Percentiles rank a stretch among this genome's conserved stretches.
phyloP scores from a whole-genome alignment of 2,113 vertebrate genomes.

The Centropus bengalensis region DNA sequence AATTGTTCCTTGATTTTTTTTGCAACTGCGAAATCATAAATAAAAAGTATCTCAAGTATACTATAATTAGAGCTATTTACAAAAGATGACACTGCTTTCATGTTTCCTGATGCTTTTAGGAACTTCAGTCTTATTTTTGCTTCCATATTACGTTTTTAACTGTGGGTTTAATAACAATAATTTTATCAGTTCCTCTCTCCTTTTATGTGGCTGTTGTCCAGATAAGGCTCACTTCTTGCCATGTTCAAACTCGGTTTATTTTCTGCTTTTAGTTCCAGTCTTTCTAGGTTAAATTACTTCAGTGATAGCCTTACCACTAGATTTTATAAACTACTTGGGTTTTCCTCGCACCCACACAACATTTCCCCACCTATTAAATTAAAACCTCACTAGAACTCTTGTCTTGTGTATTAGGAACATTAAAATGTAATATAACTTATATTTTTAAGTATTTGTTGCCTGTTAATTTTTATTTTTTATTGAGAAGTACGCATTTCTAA shows the following conservation, averaged over 20 bases:
- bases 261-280: background rate
- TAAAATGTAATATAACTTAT: background rate
- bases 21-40: background rate
- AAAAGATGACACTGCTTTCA: rapidly evolving
- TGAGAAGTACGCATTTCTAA: background rate
- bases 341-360: background rate
- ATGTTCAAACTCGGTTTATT: background rate
- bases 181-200: background rate
- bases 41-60: background rate
- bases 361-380: background rate
- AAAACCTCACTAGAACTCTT: background rate
- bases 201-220: background rate
- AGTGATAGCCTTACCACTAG: background rate
- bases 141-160: background rate
- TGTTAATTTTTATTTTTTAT: background rate
- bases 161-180: background rate
- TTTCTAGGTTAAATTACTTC: background rate
- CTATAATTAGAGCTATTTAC: rapidly evolving
- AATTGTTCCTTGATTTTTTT: background rate
- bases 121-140: background rate
- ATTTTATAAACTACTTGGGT: background rate
- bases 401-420: background rate
- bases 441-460: background rate
- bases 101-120: background rate
- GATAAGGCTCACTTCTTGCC: background rate